phyloP scores from a whole-genome alignment of 30 jellyfish, hydroid and myxozoan species.

The Hydractinia echinata region DNA sequence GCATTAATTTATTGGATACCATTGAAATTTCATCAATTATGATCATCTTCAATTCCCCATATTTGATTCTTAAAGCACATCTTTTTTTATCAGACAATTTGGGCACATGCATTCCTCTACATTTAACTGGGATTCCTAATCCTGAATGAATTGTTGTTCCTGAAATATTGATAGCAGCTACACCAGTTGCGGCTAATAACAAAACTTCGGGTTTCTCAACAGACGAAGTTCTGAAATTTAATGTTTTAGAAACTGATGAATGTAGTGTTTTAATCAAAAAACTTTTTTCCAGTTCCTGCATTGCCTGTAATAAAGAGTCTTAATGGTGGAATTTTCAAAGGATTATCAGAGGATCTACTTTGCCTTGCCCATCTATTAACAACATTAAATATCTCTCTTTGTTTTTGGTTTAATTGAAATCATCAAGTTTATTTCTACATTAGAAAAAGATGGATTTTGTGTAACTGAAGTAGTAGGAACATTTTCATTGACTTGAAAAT shows the following conservation, averaged over 20 bases:
- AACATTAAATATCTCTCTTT: not conserved
- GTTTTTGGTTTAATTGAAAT: not conserved
- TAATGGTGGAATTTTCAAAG: constrained; percentile 15
- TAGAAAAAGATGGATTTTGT: not conserved
- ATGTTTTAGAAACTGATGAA: constrained; percentile 20
- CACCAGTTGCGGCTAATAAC: too few relatives aligned
- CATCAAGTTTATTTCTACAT: constrained; percentile 7
- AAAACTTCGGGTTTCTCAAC: too few relatives aligned
- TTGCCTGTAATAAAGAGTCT: constrained; percentile 29
- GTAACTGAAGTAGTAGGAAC: not conserved
- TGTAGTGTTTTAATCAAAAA: constrained; percentile 14
- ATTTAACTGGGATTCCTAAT: too few relatives aligned
- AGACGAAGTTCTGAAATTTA: not conserved
- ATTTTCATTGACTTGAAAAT: not conserved
- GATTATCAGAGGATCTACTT: not conserved
- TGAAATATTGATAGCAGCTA: too few relatives aligned
- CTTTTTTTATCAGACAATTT: too few relatives aligned
- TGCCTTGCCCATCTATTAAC: not conserved
- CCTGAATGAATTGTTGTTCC: too few relatives aligned
- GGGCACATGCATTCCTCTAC: too few relatives aligned
- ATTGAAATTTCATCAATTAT: too few relatives aligned
- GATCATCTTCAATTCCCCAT: too few relatives aligned
- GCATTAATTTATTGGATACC: too few relatives aligned
- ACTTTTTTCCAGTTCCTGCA: constrained; percentile 28
- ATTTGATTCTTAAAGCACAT: too few relatives aligned